Base-by-base conservation (phyloP, 2,888 invertebrate species). In the Caenorhabditis parvicauda region DNA sequence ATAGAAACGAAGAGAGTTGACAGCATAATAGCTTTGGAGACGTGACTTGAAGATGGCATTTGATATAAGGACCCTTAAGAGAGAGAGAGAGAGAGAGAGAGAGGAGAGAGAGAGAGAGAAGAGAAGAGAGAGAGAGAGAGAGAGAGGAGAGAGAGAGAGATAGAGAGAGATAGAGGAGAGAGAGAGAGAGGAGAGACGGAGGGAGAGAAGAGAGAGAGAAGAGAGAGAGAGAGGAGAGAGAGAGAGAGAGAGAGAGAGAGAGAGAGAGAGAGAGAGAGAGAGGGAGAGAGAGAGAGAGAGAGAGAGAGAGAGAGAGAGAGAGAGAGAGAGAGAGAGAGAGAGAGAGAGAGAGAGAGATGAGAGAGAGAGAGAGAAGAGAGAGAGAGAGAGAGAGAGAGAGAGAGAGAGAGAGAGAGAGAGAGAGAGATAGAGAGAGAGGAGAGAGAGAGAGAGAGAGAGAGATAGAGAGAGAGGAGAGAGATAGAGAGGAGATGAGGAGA, bases 321-420 rank as follows among this genome's bases (percentile, higher is more conserved):
- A 17, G 27, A 45, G 46, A 28, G 47, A 43, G 29, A 46, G 58
- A 4, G 32, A 6, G 43, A 2, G 43, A 12, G 44, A 32, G 3
- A 2, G 42, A 24, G 25, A n/a, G 27, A 12, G 19, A 38, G 38
- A 21, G 27, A 27, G 47, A 54, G 55, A 53, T 49, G 52, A 53
- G 52, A 51, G 52, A 53, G 58, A 53, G 42, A 32, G 25, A 22
- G 43, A 27, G 27, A 28, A 2, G 19, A 32, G 25, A 6, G 24
- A 32, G 35, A 43, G 35, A 29, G 22, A 29, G 45, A 45, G n/a
- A 19, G 7, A n/a, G 44, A 12, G 27, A 19, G n/a, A 5, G 14
- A 32, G 27, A 25, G 32, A 28, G 14, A 2, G 6, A 28, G 29
- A 2, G 47, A 14, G 14, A 51, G 5, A 19, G 17, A 17, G 19